phyloP scores from a whole-genome alignment of 2,888 invertebrate species.

The Balanococcus diminutus region DNA sequence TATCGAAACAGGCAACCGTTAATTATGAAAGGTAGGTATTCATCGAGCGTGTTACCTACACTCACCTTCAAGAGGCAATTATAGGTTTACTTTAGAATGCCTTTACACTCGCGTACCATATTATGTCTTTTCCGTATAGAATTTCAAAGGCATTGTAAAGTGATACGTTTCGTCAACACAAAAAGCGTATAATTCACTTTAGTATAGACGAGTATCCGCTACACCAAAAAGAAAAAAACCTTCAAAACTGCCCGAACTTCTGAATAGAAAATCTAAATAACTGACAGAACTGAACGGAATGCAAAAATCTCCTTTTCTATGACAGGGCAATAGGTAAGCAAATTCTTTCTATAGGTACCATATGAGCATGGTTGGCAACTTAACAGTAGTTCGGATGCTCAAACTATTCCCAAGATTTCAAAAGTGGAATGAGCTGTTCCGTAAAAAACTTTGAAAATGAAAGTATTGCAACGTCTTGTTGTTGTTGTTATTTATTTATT shows the following conservation, averaged over 20 bases:
- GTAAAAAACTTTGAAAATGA: no score
- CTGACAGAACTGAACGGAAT: background rate
- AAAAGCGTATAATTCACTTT: background rate
- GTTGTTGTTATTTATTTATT: no score
- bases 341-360: no score
- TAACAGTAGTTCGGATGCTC: no score
- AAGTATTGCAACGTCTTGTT: no score
- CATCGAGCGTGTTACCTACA: background rate
- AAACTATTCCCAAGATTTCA: no score
- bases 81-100: background rate
- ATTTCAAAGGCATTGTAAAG: constrained; percentile 12
- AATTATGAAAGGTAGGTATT: background rate
- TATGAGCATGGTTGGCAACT: no score
- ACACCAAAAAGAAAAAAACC: background rate
- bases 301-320: background rate
- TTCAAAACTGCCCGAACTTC: background rate
- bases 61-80: background rate
- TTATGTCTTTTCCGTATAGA: background rate
- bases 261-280: background rate
- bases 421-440: no score
- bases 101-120: background rate
- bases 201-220: background rate
- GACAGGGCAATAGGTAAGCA: no score
- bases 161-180: background rate
- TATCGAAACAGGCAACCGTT: background rate